Percentiles rank a stretch among this genome's conserved stretches.
Evolutionary conservation across 2,113 vertebrate genomes (phyloP).

Genomic region (Cettia cetti): DNA sequence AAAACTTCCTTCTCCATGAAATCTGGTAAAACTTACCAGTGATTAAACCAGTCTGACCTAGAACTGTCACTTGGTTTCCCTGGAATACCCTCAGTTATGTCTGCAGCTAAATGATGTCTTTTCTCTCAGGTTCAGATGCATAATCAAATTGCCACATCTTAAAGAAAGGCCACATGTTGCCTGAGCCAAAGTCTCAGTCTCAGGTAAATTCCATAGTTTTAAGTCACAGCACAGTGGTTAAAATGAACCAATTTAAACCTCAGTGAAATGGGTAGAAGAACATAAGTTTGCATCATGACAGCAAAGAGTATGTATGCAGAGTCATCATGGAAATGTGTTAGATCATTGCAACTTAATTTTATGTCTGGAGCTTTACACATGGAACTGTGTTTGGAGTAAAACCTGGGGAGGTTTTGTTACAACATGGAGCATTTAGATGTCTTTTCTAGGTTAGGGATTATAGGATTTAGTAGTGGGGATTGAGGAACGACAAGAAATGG

Average conservation of each 20-base stretch:
- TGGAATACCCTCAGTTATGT: neutral
- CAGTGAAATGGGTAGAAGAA: neutral
- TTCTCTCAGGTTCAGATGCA: neutral
- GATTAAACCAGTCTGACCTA: neutral
- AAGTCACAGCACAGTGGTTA: neutral
- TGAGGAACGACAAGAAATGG: neutral
- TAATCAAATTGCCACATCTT: conserved; percentile 3
- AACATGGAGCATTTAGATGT: neutral
- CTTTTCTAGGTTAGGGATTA: neutral
- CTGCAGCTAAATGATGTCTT: neutral
- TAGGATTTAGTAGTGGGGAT: neutral
- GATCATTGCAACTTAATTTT: neutral
- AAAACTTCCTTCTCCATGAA: neutral
- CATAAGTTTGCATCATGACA: neutral
- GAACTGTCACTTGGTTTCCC: neutral
- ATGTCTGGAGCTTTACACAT: neutral
- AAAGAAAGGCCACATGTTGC: conserved; percentile 10
- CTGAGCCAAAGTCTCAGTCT: neutral
- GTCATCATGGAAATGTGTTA: neutral
- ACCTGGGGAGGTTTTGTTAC: neutral
- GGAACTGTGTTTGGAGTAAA: neutral
- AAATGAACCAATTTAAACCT: neutral
- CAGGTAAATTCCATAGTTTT: neutral
- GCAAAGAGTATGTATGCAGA: neutral
- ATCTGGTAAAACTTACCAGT: neutral